A percentile compares a stretch with the other conserved stretches of the same genome.
These are phyloP conservation scores for Prinia subflava DNA, from an alignment of 2,113 vertebrate species.

Conservation along the genomic window DNA sequence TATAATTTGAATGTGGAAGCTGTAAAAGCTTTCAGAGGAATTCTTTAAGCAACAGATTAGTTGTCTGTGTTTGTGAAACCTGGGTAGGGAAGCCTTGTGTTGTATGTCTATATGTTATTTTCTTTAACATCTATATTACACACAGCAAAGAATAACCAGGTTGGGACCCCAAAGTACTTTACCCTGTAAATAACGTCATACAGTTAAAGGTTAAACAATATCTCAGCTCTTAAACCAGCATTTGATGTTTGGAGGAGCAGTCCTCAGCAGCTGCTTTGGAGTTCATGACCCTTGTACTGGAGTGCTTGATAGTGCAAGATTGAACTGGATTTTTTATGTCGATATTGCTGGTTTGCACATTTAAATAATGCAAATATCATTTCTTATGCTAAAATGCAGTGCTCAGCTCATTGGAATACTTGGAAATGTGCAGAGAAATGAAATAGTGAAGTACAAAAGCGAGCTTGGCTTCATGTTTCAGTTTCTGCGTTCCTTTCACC, in stretches of 20 bases:
- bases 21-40: background rate
- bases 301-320: background rate
- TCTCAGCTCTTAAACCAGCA: background rate
- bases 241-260: background rate
- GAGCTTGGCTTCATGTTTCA: background rate
- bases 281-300: background rate
- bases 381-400: background rate
- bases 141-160: background rate
- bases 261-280: background rate
- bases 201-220: background rate
- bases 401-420: background rate
- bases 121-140: background rate
- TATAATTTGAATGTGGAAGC: background rate
- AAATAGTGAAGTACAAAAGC: background rate
- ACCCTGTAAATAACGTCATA: fast-evolving
- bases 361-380: background rate
- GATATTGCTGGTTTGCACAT: background rate
- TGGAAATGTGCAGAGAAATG: background rate
- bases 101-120: background rate
- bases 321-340: background rate
- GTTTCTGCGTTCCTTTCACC: background rate
- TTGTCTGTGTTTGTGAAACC: background rate
- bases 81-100: background rate
- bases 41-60: background rate
- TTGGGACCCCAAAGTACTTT: background rate